Conservation (phyloP, 2,888 invertebrate species). For the Chaetogeoica ovagalla region DNA sequence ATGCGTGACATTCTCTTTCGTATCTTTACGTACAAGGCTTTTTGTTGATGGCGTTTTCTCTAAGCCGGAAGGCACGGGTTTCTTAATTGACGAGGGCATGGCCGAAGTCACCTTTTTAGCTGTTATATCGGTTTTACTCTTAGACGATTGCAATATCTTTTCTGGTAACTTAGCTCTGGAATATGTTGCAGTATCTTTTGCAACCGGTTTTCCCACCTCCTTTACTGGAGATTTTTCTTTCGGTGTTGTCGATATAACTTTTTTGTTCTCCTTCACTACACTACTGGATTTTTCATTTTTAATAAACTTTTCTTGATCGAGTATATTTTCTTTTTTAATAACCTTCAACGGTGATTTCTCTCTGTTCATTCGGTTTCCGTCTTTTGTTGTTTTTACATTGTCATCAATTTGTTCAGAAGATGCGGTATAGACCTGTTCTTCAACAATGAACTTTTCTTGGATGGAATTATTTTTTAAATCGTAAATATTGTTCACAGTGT, state of each 20-base stretch:
- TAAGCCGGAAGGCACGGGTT: slow-evolving; percentile 9
- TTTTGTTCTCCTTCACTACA: background rate
- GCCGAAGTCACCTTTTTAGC: slow-evolving; percentile 47
- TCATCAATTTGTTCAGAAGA: background rate
- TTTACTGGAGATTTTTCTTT: slow-evolving; percentile 36
- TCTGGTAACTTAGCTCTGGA: background rate
- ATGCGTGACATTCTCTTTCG: slow-evolving; percentile 12
- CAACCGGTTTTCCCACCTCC: background rate
- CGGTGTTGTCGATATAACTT: background rate
- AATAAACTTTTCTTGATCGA: slow-evolving; percentile 29
- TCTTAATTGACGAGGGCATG: slow-evolving; percentile 24
- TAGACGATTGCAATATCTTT: background rate
- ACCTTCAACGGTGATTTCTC: slow-evolving; percentile 10
- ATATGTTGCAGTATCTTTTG: background rate
- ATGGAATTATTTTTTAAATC: slow-evolving; percentile 26
- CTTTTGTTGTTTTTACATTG: slow-evolving; percentile 11
- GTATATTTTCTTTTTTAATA: background rate
- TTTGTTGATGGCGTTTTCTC: slow-evolving; percentile 55
- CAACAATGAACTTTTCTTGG: slow-evolving; percentile 27
- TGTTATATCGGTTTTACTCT: slow-evolving; percentile 54
- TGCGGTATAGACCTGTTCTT: slow-evolving; percentile 12
- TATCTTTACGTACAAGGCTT: slow-evolving; percentile 14
- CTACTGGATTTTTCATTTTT: slow-evolving; percentile 32
- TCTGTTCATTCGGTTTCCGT: background rate
- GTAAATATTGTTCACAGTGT: background rate